Evolutionary conservation across 1,140 invertebrate species (phyloP), one percentile per base, ranked within the genome.

Genomic region (Zaprionus inermis): DNA sequence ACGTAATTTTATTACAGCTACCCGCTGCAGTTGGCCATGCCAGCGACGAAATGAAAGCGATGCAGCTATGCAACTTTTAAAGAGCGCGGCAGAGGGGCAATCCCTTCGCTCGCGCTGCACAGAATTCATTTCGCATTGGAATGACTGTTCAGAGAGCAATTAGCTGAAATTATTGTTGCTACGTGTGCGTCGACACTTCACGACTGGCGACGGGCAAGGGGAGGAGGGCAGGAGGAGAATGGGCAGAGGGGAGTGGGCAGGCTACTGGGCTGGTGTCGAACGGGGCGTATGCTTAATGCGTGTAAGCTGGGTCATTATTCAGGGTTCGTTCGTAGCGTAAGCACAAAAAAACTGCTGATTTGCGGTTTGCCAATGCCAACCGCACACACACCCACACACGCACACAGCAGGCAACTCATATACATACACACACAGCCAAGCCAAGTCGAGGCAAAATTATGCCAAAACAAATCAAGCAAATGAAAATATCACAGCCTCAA

Each of bases 401-500:
- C 41, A 38, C 14, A 38, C 38, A 46, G 30, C 7, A 5, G 36
- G 36, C 16, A 18, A 41, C 1, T 34, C 51, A 63, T 51, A 52
- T 22, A 41, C 28, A 59, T 9, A 49, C 32, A 60, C 73, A 36
- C 38, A 54, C 34, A 32, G 58, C 65, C 34, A 46, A 71, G 66
- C 58, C 20, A 70, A 63, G 65, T 46, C 71, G 56, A 61, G 60
- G 63, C 63, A 52, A 80, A 89, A 89, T 89, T 89, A 89, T 89
- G 84, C 80, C 84, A 89, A 89, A 89, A 89, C 84, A 89, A 89
- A 89, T 89, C 84, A 89, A 84, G 85, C 84, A 89, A 89, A 89
- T 89, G 78, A 89, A 89, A 89, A 89, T 89, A 89, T 81, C 75
- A 84, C 85, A 81, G 84, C 78, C 80, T 73, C 80, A 81, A 89